Percentiles rank a stretch among this genome's conserved stretches.
Conservation (phyloP, 2,113 vertebrate species). For the Lipophrys pholis region DNA sequence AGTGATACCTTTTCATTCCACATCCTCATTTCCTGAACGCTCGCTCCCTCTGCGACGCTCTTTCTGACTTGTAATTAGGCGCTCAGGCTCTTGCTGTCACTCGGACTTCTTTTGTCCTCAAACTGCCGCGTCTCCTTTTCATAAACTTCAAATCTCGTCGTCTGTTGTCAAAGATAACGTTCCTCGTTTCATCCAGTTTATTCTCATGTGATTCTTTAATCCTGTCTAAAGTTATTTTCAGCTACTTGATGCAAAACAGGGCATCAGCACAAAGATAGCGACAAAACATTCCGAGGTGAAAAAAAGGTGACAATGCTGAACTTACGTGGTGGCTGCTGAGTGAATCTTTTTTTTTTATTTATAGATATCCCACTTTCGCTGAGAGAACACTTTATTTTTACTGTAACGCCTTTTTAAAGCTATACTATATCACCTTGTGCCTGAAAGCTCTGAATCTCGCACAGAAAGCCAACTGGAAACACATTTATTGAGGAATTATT, state of each 20-base stretch:
- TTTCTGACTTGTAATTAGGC: constrained; percentile 34
- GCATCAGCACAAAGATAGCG: constrained; percentile 39
- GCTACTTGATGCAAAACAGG: constrained; percentile 44
- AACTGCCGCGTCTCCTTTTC: constrained; percentile 46
- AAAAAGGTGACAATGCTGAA: constrained; percentile 45
- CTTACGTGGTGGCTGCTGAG: constrained; percentile 36
- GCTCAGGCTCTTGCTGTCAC: constrained; percentile 38
- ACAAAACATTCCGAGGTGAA: constrained; percentile 13
- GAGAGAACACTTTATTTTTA: not conserved
- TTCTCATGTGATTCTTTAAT: constrained; percentile 36
- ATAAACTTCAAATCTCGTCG: constrained; percentile 33
- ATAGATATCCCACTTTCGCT: constrained; percentile 43
- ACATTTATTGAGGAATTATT: too few relatives aligned
- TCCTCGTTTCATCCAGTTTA: constrained; percentile 33
- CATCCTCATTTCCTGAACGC: constrained; percentile 40
- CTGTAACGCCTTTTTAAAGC: too few relatives aligned
- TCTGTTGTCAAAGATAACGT: constrained; percentile 45
- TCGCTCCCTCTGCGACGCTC: constrained; percentile 1
- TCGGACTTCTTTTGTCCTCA: constrained; percentile 37
- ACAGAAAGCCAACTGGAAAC: too few relatives aligned
- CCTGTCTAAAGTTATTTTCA: constrained; percentile 54
- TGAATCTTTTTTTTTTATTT: constrained; percentile 18
- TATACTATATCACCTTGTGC: too few relatives aligned
- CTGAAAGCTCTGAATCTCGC: too few relatives aligned
- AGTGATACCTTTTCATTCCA: constrained; percentile 31